phyloP scores from a whole-genome alignment of 2,888 invertebrate genomes.

The Drosophila barbarae region DNA sequence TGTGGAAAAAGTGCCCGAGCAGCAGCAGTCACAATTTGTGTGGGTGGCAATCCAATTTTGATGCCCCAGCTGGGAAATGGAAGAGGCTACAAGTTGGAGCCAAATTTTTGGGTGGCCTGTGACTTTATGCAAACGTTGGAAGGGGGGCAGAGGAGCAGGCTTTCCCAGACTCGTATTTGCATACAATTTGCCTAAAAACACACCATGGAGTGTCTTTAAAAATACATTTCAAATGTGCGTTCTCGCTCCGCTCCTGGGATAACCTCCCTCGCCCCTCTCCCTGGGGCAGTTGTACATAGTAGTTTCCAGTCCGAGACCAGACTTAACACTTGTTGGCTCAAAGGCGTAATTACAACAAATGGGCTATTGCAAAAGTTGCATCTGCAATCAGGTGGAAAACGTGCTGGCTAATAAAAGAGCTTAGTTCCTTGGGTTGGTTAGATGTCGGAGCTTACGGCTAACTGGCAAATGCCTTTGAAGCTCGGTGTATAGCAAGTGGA shows the following conservation, averaged over 20 bases:
- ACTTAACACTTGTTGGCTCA: constrained; percentile 71
- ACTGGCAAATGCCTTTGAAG: constrained; percentile 67
- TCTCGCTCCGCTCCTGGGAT: constrained; percentile 2
- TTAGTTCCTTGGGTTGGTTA: constrained; percentile 38
- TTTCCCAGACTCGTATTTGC: constrained; percentile 57
- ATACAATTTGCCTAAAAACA: constrained; percentile 74
- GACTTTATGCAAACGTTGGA: constrained; percentile 27
- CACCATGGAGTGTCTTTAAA: constrained; percentile 71
- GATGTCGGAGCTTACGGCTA: constrained; percentile 32
- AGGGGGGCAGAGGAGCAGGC: constrained; percentile 2
- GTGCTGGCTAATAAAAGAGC: constrained; percentile 62
- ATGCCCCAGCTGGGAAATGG: constrained; percentile 48
- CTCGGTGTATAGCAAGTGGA: constrained; percentile 37
- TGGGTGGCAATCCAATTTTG: constrained; percentile 66
- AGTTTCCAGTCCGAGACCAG: constrained; percentile 31
- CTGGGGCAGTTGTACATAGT: constrained; percentile 3
- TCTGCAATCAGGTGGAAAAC: constrained; percentile 63
- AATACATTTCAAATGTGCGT: constrained; percentile 65
- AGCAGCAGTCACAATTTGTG: constrained; percentile 42
- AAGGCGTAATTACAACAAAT: constrained; percentile 73
- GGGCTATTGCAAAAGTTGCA: constrained; percentile 47
- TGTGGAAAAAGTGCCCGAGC: constrained; percentile 19
- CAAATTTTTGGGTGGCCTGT: constrained; percentile 32
- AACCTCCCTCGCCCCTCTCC: background rate
- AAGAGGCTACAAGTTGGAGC: constrained; percentile 37